A percentile compares a stretch with the other conserved stretches of the same genome.
These are phyloP conservation scores for Sitta carolinensis DNA, from an alignment of 2,797 vertebrate species.

Conservation along the genomic window DNA sequence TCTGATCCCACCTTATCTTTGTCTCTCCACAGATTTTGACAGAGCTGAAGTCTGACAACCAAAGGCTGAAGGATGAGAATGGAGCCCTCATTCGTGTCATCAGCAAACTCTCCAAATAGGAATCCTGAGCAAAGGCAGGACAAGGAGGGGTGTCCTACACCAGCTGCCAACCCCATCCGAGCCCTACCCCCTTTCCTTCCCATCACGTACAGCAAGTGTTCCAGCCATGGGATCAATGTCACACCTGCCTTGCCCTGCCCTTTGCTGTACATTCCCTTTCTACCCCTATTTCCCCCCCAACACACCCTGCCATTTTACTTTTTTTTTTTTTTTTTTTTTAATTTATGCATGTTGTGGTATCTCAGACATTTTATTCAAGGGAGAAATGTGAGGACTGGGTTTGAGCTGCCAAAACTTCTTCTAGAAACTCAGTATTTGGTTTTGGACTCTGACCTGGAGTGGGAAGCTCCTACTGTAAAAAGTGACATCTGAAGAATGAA, in stretches of 20 bases:
- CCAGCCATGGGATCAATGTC: conserved; percentile 53
- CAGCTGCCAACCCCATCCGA: conserved; percentile 29
- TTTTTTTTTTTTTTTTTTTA: conserved; percentile 34
- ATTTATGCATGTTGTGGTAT: conserved; percentile 53
- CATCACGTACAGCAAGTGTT: conserved; percentile 23
- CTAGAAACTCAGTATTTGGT: background rate
- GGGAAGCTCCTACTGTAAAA: conserved; percentile 9
- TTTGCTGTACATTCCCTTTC: conserved; percentile 58
- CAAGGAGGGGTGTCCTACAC: conserved; percentile 24
- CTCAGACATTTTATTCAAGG: conserved; percentile 18
- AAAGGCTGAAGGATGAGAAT: conserved; percentile 97
- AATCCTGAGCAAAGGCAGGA: conserved; percentile 31
- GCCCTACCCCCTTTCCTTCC: conserved; percentile 18
- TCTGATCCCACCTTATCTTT: background rate
- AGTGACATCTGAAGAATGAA: background rate
- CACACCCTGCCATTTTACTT: background rate
- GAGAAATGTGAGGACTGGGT: background rate
- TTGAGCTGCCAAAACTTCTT: conserved; percentile 39
- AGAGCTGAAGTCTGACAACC: conserved; percentile 96
- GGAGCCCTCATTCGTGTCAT: conserved; percentile 97
- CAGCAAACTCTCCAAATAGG: conserved; percentile 97
- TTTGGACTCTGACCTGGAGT: background rate
- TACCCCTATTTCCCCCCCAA: background rate
- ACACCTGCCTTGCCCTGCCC: conserved; percentile 25
- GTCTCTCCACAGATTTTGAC: conserved; percentile 84